These are phyloP conservation scores for Drosophila sucinea DNA, from an alignment of 1,140 invertebrate species.

Conservation along the genomic window DNA sequence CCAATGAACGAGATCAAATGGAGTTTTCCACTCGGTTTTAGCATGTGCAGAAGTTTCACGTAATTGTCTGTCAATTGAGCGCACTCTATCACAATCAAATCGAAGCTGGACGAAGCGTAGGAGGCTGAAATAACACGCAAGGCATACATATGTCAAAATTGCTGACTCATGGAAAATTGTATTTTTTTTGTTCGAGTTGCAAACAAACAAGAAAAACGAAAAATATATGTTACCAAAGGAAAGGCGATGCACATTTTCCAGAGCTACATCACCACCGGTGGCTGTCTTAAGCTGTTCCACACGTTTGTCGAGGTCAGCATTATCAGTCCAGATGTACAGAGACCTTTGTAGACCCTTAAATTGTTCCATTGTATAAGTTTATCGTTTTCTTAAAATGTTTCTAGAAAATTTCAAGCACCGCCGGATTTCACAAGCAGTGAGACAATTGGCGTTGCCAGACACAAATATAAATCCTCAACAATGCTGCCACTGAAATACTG, in stretches of 20 bases:
- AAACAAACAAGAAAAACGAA: conserved; percentile 13
- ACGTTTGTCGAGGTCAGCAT: conserved; percentile 59
- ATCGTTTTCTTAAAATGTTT: conserved; percentile 30
- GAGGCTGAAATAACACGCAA: conserved; percentile 83
- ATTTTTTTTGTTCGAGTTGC: conserved; percentile 6
- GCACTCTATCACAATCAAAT: conserved; percentile 85
- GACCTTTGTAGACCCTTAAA: conserved; percentile 71
- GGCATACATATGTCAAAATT: conserved; percentile 25
- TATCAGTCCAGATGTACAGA: conserved; percentile 74
- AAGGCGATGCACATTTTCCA: conserved; percentile 79
- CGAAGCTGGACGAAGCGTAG: conserved; percentile 84
- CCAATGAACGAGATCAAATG: conserved; percentile 83
- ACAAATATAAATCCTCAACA: too few species aligned
- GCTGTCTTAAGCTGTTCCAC: conserved; percentile 59
- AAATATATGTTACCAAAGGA: conserved; percentile 63
- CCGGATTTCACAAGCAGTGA: conserved; percentile 25
- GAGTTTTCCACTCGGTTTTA: conserved; percentile 86
- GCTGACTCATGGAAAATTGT: conserved; percentile 58
- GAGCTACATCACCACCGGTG: conserved; percentile 69
- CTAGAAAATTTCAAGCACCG: conserved; percentile 36
- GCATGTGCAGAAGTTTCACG: conserved; percentile 84
- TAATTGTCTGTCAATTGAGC: conserved; percentile 84
- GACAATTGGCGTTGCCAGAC: conserved; percentile 2
- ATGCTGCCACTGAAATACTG: too few species aligned
- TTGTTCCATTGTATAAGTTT: conserved; percentile 50